These are phyloP conservation scores for Hyperopisus bebe DNA, from an alignment of 2,113 vertebrate species.

Conservation along the genomic window DNA sequence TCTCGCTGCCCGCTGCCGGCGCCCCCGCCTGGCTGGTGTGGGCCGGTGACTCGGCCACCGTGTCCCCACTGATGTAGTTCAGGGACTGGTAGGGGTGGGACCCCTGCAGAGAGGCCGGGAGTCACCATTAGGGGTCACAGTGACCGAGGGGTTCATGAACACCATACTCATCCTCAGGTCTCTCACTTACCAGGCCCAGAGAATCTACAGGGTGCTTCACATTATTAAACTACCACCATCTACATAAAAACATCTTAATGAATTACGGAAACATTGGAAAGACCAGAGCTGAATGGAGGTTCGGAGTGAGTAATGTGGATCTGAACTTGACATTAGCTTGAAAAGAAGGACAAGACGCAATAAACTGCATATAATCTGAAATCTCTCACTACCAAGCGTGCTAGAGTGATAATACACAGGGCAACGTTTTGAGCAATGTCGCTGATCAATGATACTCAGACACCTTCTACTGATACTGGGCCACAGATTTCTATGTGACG, in stretches of 20 bases:
- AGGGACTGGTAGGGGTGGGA: slow-evolving; percentile 93
- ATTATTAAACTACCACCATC: not conserved
- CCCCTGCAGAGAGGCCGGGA: slow-evolving; percentile 61
- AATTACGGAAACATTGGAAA: not conserved
- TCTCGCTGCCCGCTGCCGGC: slow-evolving; percentile 70
- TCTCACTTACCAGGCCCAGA: not conserved
- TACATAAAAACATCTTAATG: not conserved
- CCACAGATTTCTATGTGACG: no score
- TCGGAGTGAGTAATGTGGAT: not conserved
- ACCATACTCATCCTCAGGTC: not conserved
- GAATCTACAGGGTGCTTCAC: not conserved
- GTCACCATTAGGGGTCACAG: not conserved
- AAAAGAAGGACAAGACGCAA: not conserved
- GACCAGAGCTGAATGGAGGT: not conserved
- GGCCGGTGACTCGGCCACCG: slow-evolving; percentile 88
- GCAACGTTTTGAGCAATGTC: not conserved
- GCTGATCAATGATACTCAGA: no score
- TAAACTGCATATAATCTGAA: not conserved
- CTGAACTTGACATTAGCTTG: not conserved
- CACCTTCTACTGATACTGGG: not conserved
- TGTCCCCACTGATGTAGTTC: slow-evolving; percentile 95
- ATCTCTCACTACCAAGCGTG: not conserved
- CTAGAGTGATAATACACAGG: not conserved
- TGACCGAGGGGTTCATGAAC: not conserved
- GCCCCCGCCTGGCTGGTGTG: slow-evolving; percentile 72